These are phyloP conservation scores for Carassius gibelio DNA, from an alignment of 2,113 vertebrate genomes.

Conservation along the genomic window DNA sequence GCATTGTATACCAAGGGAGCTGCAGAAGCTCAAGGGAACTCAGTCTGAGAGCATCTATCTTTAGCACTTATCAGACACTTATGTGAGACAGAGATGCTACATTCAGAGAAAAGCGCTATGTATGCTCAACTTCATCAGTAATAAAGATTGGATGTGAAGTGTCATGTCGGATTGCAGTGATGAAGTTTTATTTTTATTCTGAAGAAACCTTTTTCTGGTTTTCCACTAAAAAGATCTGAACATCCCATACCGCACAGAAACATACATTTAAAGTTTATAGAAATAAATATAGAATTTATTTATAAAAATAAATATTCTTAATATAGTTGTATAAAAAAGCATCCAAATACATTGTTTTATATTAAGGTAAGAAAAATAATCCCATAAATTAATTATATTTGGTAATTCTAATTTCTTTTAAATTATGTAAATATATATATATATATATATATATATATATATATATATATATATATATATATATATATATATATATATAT, in stretches of 20 bases:
- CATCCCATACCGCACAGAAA: background rate
- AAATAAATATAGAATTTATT: no score
- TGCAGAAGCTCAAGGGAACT: background rate
- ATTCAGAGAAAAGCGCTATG: background rate
- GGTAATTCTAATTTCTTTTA: no score
- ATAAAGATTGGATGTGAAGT: background rate
- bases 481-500: no score
- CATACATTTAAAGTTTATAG: no score
- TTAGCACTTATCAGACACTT: conserved; percentile 3
- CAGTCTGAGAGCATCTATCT: conserved; percentile 3
- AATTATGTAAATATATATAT: no score
- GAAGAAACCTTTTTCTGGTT: background rate
- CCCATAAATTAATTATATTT: no score
- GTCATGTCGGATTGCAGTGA: background rate
- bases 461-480: no score
- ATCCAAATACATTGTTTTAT: background rate
- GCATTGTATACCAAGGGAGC: conserved; percentile 14
- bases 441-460: no score
- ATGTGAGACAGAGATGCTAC: background rate
- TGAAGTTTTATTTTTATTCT: background rate
- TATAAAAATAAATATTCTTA: no score
- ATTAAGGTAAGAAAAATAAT: background rate
- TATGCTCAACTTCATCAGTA: conserved; percentile 1
- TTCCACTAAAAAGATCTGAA: background rate
- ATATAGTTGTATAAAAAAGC: no score